A percentile compares a stretch with the other conserved stretches of the same genome.
phyloP scores from a whole-genome alignment of 2,888 invertebrate genomes.

The Caenorhabditis imperialis region DNA sequence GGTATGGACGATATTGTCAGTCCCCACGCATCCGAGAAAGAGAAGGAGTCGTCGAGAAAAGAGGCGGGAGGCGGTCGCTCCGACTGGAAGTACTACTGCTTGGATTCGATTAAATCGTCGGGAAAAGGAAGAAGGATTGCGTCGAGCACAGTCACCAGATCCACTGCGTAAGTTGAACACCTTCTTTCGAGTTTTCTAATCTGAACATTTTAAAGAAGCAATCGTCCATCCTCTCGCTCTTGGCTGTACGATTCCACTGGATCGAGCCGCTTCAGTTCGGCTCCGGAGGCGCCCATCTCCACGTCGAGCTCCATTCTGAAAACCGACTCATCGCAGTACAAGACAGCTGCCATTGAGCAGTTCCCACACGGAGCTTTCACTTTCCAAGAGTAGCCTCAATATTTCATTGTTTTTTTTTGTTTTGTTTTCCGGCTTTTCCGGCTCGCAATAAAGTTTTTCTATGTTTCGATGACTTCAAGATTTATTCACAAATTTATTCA shows the following conservation, averaged over 20 bases:
- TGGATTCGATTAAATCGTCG: background rate
- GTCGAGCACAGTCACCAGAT: constrained; percentile 19
- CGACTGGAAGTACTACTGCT: constrained; percentile 37
- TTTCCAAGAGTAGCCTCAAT: constrained; percentile 18
- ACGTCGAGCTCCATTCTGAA: constrained; percentile 33
- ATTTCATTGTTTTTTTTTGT: constrained; percentile 7
- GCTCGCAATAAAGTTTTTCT: no score
- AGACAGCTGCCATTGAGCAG: constrained; percentile 24
- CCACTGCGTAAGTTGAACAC: constrained; percentile 17
- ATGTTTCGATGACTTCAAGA: no score
- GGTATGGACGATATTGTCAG: constrained; percentile 31
- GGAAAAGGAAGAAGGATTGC: background rate
- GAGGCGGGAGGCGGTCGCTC: constrained; percentile 21
- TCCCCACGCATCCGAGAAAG: constrained; percentile 4
- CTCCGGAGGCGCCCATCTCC: background rate
- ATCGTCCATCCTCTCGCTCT: constrained; percentile 19
- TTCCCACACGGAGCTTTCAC: constrained; percentile 42
- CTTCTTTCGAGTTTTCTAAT: background rate
- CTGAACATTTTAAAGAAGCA: constrained; percentile 5
- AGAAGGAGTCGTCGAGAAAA: constrained; percentile 2
- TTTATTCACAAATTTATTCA: background rate
- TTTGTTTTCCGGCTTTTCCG: constrained; percentile 9
- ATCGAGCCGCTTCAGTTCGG: constrained; percentile 10
- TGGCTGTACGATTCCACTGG: constrained; percentile 47
- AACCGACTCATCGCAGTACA: constrained; percentile 37